Conservation (phyloP, 2,797 vertebrate species). For the Pachyuromys duprasi region DNA sequence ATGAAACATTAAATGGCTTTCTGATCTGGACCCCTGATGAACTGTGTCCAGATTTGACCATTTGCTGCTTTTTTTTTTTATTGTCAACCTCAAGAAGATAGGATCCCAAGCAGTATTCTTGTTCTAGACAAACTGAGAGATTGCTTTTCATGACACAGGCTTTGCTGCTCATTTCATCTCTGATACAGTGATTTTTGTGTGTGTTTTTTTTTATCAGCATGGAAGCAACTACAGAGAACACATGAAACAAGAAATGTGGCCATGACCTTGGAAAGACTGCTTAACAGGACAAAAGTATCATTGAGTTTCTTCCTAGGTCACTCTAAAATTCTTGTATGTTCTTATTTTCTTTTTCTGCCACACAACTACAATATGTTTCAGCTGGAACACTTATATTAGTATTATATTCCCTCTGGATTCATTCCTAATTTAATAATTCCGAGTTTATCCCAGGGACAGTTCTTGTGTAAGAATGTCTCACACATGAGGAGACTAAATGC, state of each 20-base stretch:
- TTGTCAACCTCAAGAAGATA: slow-evolving; percentile 89
- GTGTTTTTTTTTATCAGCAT: not conserved
- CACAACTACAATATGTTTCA: slow-evolving; percentile 88
- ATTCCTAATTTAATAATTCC: not conserved
- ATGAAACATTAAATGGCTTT: slow-evolving; percentile 93
- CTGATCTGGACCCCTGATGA: slow-evolving; percentile 92
- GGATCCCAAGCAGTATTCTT: slow-evolving; percentile 88
- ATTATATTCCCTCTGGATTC: slow-evolving; percentile 78
- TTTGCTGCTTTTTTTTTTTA: slow-evolving; percentile 82
- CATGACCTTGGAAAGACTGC: not conserved
- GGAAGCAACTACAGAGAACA: not conserved
- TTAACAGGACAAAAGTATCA: not conserved
- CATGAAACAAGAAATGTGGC: not conserved
- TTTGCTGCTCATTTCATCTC: not conserved
- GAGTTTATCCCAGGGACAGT: not conserved
- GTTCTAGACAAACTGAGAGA: not conserved
- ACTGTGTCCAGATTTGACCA: slow-evolving; percentile 91
- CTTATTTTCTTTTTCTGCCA: slow-evolving; percentile 88
- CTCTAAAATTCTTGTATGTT: slow-evolving; percentile 90
- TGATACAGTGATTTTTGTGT: not conserved
- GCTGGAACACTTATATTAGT: slow-evolving; percentile 88
- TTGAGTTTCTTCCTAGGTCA: slow-evolving; percentile 87
- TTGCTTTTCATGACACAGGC: not conserved
- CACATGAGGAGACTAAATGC: not conserved
- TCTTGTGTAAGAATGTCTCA: not conserved